A percentile compares a stretch with the other conserved stretches of the same genome.
Evolutionary conservation across 2,888 invertebrate species (phyloP).

Genomic region (Scaptodrosophila latifasciaeformis): DNA sequence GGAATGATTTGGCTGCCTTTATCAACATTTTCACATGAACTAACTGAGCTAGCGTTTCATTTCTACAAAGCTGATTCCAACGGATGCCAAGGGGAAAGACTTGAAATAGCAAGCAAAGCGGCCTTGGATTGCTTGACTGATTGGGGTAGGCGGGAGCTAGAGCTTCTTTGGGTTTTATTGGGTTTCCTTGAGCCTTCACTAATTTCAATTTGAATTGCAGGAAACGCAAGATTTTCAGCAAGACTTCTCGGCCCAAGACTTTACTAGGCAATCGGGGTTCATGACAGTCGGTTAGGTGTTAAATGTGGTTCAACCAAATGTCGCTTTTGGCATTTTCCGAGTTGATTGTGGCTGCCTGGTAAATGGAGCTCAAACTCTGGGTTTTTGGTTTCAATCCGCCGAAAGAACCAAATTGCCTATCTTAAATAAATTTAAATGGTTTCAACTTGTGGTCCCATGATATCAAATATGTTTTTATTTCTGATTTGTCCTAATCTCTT

Average conservation of each 20-base stretch:
- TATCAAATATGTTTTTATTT: no score
- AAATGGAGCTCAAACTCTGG: neutral
- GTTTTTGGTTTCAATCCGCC: slow-evolving; percentile 14
- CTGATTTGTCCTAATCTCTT: no score
- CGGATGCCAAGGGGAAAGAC: no score
- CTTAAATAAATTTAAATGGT: no score
- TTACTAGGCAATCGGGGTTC: no score
- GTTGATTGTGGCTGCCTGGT: slow-evolving; percentile 42
- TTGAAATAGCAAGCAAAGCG: no score
- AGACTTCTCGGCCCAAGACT: slow-evolving; percentile 11
- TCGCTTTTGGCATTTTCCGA: slow-evolving; percentile 30
- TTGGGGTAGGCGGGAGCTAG: neutral
- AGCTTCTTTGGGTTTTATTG: neutral
- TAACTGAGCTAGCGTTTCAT: slow-evolving; percentile 21
- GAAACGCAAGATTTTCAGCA: slow-evolving; percentile 9
- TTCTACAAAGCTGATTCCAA: no score
- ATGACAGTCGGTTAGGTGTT: slow-evolving; percentile 7
- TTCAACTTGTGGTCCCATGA: no score
- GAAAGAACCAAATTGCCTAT: no score
- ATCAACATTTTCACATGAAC: slow-evolving; percentile 47
- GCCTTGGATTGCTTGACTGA: no score
- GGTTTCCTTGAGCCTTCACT: slow-evolving; percentile 8
- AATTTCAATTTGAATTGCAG: slow-evolving; percentile 49
- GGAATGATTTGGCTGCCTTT: slow-evolving; percentile 38
- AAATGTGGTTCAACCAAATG: slow-evolving; percentile 38